phyloP scores from a whole-genome alignment of 1,140 invertebrate species.

The Zaprionus taronus region DNA sequence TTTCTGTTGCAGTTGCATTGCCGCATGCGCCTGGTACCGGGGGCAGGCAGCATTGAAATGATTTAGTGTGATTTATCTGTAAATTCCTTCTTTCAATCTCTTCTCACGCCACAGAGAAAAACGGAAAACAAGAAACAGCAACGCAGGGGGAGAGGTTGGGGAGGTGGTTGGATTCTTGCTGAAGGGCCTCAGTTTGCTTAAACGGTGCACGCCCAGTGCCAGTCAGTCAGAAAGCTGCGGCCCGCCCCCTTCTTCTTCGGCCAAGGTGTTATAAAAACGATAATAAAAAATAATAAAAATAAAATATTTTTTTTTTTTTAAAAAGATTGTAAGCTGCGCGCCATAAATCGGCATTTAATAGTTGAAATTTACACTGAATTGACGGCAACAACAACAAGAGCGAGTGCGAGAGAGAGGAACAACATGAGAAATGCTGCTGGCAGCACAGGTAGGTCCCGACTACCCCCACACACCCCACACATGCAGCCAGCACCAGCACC shows the following conservation, averaged over 20 bases:
- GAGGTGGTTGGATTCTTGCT: constrained; percentile 15
- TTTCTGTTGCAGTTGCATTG: constrained; percentile 54
- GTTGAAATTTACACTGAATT: constrained; percentile 82
- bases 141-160: not conserved
- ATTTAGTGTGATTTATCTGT: constrained; percentile 83
- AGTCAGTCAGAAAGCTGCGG: constrained; percentile 12
- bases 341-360: constrained; percentile 83
- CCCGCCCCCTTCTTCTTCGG: not conserved
- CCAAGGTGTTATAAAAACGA: constrained; percentile 77
- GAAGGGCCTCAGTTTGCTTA: constrained; percentile 48
- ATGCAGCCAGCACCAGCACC: not conserved
- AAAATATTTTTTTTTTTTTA: too few species aligned
- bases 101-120: constrained; percentile 68
- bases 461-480: constrained; percentile 8
- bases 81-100: constrained; percentile 81
- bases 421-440: constrained; percentile 44
- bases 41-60: constrained; percentile 67
- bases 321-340: constrained; percentile 76
- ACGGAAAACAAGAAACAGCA: constrained; percentile 26
- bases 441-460: constrained; percentile 41
- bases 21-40: constrained; percentile 68
- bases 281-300: too few species aligned
- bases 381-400: constrained; percentile 54
- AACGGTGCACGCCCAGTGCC: constrained; percentile 42
- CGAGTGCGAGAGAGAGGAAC: constrained; percentile 31